Percentiles rank a stretch among this genome's conserved stretches.
phyloP scores from a whole-genome alignment of 2,797 vertebrate species.

The Ctenopoma kingsleyae region DNA sequence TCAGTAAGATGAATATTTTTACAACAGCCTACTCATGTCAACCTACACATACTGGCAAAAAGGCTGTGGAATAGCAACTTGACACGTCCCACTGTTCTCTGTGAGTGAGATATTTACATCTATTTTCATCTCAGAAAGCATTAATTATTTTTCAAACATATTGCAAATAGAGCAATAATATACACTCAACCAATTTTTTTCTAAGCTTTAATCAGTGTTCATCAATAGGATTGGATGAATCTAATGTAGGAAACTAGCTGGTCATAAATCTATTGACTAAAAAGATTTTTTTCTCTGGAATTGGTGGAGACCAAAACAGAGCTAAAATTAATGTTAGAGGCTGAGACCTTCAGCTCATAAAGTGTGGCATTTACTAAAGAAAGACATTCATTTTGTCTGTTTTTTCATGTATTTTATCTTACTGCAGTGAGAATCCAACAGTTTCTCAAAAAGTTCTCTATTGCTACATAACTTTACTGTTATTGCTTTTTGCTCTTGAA shows the following conservation, averaged over 20 bases:
- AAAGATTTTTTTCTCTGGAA: not conserved
- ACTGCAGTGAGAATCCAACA: too few relatives aligned
- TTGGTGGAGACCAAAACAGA: conserved; percentile 7
- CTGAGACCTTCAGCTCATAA: too few relatives aligned
- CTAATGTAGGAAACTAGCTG: too few relatives aligned
- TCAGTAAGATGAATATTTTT: conserved; percentile 27
- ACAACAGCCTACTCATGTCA: conserved; percentile 23
- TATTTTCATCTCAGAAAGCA: conserved; percentile 33
- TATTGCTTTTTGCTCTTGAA: too few relatives aligned
- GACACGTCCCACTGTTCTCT: conserved; percentile 55
- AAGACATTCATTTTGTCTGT: too few relatives aligned
- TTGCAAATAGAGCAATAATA: conserved; percentile 15
- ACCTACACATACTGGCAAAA: conserved; percentile 43
- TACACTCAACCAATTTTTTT: not conserved
- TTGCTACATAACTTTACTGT: too few relatives aligned
- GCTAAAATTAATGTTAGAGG: not conserved
- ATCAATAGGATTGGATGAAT: not conserved
- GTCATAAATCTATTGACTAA: not conserved
- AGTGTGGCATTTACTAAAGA: too few relatives aligned
- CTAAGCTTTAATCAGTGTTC: not conserved
- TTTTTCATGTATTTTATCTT: too few relatives aligned
- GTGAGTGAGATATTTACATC: conserved; percentile 35
- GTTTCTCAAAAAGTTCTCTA: too few relatives aligned
- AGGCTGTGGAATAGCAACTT: conserved; percentile 28
- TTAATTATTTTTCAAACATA: conserved; percentile 49